Conservation (phyloP, 2,113 vertebrate genomes). For the Mormoops blainvillei region DNA sequence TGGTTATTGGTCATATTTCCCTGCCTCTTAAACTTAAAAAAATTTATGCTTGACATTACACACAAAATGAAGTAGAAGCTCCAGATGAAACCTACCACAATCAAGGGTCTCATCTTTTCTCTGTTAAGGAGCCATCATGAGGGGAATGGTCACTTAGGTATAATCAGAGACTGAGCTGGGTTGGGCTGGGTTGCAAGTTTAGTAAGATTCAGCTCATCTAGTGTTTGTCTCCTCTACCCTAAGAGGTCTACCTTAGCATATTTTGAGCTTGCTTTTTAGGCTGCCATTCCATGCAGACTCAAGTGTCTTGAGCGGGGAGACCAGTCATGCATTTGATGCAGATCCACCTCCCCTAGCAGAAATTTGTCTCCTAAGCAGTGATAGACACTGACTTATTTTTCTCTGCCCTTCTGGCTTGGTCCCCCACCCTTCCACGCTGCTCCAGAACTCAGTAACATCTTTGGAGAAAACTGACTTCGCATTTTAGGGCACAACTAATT, state of each 20-base stretch:
- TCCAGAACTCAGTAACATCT: not conserved
- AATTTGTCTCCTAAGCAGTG: not conserved
- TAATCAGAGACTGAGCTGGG: not conserved
- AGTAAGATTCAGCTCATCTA: not conserved
- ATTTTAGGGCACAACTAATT: not conserved
- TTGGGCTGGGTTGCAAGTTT: not conserved
- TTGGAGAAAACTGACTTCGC: not conserved
- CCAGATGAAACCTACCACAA: not conserved
- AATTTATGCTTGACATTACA: not conserved
- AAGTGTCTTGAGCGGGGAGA: not conserved
- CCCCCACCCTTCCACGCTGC: not conserved
- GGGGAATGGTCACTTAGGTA: not conserved
- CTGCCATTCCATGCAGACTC: not conserved
- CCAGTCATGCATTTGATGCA: not conserved
- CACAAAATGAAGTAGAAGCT: not conserved
- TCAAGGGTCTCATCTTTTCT: not conserved
- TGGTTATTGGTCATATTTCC: not conserved
- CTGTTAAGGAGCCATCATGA: not conserved
- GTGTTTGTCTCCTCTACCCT: not conserved
- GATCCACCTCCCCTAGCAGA: not conserved
- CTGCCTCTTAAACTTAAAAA: not conserved
- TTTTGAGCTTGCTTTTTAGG: not conserved
- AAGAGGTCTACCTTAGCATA: not conserved
- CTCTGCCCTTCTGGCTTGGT: not conserved
- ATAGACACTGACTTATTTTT: not conserved